Evolutionary conservation across 1,140 invertebrate species (phyloP).

Genomic region (Stegodyphus mimosarum): DNA sequence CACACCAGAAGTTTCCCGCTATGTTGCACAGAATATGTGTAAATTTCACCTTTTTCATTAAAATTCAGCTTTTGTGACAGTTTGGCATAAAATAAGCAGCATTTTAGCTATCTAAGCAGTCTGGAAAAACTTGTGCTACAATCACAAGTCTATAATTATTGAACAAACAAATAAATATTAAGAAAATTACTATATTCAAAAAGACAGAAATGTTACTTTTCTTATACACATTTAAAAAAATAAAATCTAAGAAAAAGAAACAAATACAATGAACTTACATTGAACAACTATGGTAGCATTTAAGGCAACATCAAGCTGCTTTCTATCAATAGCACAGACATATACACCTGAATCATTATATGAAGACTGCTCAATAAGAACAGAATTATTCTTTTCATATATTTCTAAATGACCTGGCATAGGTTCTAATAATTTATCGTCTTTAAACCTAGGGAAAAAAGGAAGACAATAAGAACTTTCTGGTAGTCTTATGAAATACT

Average conservation of each 20-base stretch:
- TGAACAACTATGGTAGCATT: constrained; percentile 60
- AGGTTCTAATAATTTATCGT: constrained; percentile 20
- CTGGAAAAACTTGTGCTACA: too few species aligned
- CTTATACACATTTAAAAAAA: not conserved
- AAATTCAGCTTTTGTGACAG: too few species aligned
- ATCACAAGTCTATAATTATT: too few species aligned
- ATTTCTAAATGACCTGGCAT: constrained; percentile 24
- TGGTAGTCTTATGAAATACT: too few species aligned
- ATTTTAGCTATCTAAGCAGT: too few species aligned
- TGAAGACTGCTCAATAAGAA: constrained; percentile 22
- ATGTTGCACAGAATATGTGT: too few species aligned
- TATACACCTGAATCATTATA: constrained; percentile 61
- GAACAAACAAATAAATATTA: too few species aligned
- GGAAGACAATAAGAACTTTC: not conserved
- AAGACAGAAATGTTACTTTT: not conserved
- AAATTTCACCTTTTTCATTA: too few species aligned
- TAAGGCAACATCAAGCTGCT: constrained; percentile 34
- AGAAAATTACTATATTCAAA: too few species aligned
- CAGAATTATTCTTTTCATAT: constrained; percentile 44
- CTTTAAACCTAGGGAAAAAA: constrained; percentile 49
- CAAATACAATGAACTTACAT: constrained; percentile 34
- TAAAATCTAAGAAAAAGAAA: not conserved
- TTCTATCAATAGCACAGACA: constrained; percentile 46
- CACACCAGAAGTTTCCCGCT: too few species aligned
- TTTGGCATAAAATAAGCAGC: too few species aligned